Evolutionary conservation across 2,797 vertebrate species (phyloP), one percentile per base, ranked within the genome.

Genomic region (Coregonus sp.): DNA sequence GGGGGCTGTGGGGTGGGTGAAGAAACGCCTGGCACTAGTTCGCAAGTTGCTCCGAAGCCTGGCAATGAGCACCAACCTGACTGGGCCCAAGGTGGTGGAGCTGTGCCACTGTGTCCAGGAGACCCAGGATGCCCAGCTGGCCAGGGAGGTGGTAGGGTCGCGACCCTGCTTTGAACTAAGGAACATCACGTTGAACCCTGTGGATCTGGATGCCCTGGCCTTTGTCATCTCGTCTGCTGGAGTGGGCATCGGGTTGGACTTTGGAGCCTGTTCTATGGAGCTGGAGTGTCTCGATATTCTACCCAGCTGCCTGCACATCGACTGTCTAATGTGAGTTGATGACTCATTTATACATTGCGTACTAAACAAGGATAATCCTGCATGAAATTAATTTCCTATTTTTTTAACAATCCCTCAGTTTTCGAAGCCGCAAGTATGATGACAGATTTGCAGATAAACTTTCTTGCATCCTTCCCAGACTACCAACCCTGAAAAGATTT

Each of bases 21-120:
- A 77, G 69, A 89, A 83, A 37, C 94, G 93, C 56, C 97, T 97
- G 87, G 78, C 79, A 0, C 15, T 86, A 0, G 90, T 99, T 51
- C 59, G 91, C 16, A 92, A 92, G 73, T 82, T 88, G 7, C 82
- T 98, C 37, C 82, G 31, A 74, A 90, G 85, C 61, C 70, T 96
- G 59, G 95, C 95, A 14, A 63, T 78, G 75, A 93, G 82, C 40
- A 73, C 78, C 82, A 89, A 78, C 12, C 92, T 96, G 50, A 96
- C 96, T 0, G 97, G 97, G 1, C 96, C 96, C 4, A 98, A 96
- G 87, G 86, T 97, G 25, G 78, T 96, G 0, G 94, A 97, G 84
- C 91, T 98, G 74, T 98, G 95, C 75, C 95, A 94, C 75, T 97
- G 93, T 63, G 87, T 95, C 0, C 92, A 93, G 37, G 97, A 99